Evolutionary conservation across 30 jellyfish, hydroid and myxozoan genomes (phyloP), one percentile per base, ranked within the genome.

Genomic region (Chironex yamaguchii): DNA sequence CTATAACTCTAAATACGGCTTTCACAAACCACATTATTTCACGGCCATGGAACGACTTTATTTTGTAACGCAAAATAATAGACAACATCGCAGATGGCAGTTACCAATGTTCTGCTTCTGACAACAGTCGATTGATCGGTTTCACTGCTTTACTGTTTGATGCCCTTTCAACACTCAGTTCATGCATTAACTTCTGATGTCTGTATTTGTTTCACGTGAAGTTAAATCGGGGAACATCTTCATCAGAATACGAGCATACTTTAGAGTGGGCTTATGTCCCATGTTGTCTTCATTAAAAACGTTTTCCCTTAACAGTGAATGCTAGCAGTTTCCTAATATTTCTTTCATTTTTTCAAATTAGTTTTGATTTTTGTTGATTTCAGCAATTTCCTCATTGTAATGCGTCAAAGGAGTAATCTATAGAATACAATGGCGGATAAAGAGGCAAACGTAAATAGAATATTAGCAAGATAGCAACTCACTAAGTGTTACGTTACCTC

Each of bases 31-130:
- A n/a, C n/a, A n/a, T n/a, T n/a, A n/a, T n/a, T n/a, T n/a, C n/a
- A n/a, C n/a, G n/a, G n/a, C n/a, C n/a, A n/a, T n/a, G n/a, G n/a
- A n/a, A n/a, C n/a, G n/a, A n/a, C n/a, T n/a, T n/a, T n/a, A n/a
- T n/a, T n/a, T n/a, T n/a, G n/a, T n/a, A n/a, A n/a, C n/a, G n/a
- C n/a, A n/a, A n/a, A n/a, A n/a, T n/a, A n/a, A n/a, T n/a, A n/a
- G n/a, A n/a, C n/a, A n/a, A n/a, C n/a, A n/a, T n/a, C n/a, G n/a
- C n/a, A n/a, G n/a, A n/a, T n/a, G n/a, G n/a, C n/a, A n/a, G n/a
- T n/a, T n/a, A n/a, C n/a, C n/a, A n/a, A n/a, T n/a, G n/a, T n/a
- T 42, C 85, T 35, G 85, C 91, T 13, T 67, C 74, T 1, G 75
- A 64, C 21, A 81, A 36, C 35, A 4, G 86, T 17, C 23, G 71